Conservation (phyloP, 2,888 invertebrate genomes). For the Biston stratarius region DNA sequence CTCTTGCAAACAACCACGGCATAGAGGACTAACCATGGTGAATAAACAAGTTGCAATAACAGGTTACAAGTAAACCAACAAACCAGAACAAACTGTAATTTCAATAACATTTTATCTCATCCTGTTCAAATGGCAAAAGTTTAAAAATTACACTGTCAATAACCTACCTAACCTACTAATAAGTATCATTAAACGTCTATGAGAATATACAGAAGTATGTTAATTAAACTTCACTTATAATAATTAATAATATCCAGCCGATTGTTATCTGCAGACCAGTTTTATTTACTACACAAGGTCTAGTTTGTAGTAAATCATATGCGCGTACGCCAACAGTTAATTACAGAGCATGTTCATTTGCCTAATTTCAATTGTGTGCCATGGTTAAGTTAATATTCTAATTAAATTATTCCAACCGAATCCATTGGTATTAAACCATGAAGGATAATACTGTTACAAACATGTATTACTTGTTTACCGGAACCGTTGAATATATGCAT, state of each 20-base stretch:
- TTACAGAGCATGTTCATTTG: conserved; percentile 26
- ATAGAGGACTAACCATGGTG: too few species aligned
- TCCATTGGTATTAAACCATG: conserved; percentile 31
- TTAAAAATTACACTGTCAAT: too few species aligned
- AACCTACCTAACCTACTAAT: not conserved
- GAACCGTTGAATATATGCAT: conserved; percentile 29
- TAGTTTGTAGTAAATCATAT: conserved; percentile 31
- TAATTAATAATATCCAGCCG: conserved; percentile 18
- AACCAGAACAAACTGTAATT: too few species aligned
- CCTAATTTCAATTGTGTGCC: conserved; percentile 38
- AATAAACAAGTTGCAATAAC: too few species aligned
- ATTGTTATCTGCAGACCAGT: conserved; percentile 19
- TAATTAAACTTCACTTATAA: conserved; percentile 12
- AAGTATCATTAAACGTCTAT: not conserved
- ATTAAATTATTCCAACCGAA: conserved; percentile 36
- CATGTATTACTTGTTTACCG: conserved; percentile 20
- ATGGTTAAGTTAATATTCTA: conserved; percentile 37
- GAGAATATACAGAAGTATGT: not conserved
- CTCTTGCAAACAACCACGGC: too few species aligned
- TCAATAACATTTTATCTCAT: too few species aligned
- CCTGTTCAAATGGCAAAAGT: too few species aligned
- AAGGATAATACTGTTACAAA: conserved; percentile 33
- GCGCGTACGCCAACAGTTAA: conserved; percentile 21
- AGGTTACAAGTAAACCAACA: too few species aligned
- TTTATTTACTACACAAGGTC: conserved; percentile 28